A percentile compares a stretch with the other conserved stretches of the same genome.
Conservation (phyloP, 2,797 vertebrate species). For the Alectoris magna region DNA sequence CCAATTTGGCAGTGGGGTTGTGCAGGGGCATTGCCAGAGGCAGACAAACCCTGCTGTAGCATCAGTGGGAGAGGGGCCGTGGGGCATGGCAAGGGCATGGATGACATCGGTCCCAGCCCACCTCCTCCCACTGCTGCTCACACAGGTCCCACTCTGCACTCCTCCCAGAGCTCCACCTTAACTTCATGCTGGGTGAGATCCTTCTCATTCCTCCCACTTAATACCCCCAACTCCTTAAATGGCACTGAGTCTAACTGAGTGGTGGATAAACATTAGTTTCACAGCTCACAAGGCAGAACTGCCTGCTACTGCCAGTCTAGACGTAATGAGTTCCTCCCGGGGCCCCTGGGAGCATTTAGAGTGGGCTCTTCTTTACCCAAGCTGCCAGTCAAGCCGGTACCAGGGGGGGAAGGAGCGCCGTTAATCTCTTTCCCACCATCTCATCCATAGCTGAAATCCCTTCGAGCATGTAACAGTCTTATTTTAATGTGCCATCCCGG, state of each 20-base stretch:
- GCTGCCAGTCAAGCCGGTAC: slow-evolving; percentile 79
- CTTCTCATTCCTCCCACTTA: slow-evolving; percentile 66
- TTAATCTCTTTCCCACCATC: slow-evolving; percentile 67
- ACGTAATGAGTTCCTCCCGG: slow-evolving; percentile 80
- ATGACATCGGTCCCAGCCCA: not conserved
- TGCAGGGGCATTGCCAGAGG: not conserved
- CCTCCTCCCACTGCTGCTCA: too few relatives aligned
- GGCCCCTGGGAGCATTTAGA: slow-evolving; percentile 80
- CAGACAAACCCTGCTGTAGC: not conserved
- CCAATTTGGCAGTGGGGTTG: not conserved
- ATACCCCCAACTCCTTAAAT: slow-evolving; percentile 74
- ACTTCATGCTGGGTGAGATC: not conserved
- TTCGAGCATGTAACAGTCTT: slow-evolving; percentile 16
- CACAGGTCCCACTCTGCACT: not conserved
- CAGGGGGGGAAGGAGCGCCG: slow-evolving; percentile 8
- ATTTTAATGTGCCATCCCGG: not conserved
- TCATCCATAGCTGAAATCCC: slow-evolving; percentile 35
- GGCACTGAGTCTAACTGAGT: slow-evolving; percentile 75
- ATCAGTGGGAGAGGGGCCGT: fast-evolving
- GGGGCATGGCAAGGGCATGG: too few relatives aligned
- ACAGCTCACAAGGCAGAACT: slow-evolving; percentile 85
- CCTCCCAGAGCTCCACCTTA: too few relatives aligned
- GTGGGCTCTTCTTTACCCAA: slow-evolving; percentile 77
- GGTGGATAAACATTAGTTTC: slow-evolving; percentile 85
- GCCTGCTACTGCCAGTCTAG: slow-evolving; percentile 79